Percentiles rank a stretch among this genome's conserved stretches.
These are phyloP conservation scores for Gallinago solitaria DNA, from an alignment of 2,797 vertebrate genomes.

Conservation along the genomic window DNA sequence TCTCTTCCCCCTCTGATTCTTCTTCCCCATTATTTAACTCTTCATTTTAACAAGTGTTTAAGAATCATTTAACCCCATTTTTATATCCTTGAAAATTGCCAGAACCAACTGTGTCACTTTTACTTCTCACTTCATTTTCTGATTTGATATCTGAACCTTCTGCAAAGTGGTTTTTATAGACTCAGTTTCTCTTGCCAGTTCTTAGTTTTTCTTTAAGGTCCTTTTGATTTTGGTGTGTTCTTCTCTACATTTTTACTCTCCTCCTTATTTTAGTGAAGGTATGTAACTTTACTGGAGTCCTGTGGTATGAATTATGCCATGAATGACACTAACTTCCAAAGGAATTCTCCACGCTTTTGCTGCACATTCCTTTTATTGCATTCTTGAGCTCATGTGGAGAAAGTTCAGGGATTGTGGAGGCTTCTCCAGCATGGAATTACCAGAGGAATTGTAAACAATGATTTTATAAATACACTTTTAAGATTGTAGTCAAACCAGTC, in stretches of 20 bases:
- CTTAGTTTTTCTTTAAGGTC: background rate
- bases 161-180: background rate
- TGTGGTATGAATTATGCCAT: background rate
- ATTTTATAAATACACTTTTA: background rate
- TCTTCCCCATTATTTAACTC: background rate
- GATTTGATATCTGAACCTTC: background rate
- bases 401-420: background rate
- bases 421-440: background rate
- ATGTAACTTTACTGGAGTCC: background rate
- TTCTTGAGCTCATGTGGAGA: background rate
- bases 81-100: background rate
- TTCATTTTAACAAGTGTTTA: background rate
- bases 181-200: background rate
- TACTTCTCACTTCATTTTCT: background rate
- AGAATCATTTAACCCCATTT: background rate
- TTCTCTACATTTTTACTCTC: background rate
- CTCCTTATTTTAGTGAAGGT: background rate
- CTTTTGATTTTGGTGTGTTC: background rate
- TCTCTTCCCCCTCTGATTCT: background rate
- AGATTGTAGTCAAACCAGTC: background rate
- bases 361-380: background rate
- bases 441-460: background rate
- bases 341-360: background rate
- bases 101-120: background rate
- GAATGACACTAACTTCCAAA: background rate